Conservation (phyloP, 64 coral and sea anemone genomes). For the Actinia equina region DNA sequence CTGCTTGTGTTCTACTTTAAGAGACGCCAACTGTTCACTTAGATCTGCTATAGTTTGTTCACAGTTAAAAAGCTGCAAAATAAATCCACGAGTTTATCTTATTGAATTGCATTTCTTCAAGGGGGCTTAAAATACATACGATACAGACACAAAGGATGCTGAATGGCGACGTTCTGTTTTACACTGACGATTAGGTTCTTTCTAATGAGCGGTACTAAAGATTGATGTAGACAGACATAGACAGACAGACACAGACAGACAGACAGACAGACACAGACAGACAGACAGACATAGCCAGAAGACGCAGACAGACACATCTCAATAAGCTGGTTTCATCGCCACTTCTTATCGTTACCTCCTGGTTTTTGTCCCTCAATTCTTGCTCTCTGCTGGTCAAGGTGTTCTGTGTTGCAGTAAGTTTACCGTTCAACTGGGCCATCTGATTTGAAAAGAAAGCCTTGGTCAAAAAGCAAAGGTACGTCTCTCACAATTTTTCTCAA, state of each 20-base stretch:
- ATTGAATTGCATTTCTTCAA: neutral
- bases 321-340: neutral
- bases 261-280: too few species aligned
- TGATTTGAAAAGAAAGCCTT: neutral
- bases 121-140: too few species aligned
- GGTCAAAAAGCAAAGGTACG: neutral
- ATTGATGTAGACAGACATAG: too few species aligned
- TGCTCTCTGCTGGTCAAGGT: conserved; percentile 59
- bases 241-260: too few species aligned
- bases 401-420: conserved; percentile 67
- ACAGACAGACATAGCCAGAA: too few species aligned
- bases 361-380: conserved; percentile 64
- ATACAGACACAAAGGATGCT: too few species aligned
- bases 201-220: too few species aligned
- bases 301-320: too few species aligned
- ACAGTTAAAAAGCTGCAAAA: conserved; percentile 28
- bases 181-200: too few species aligned
- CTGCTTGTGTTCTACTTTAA: conserved; percentile 55
- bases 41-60: conserved; percentile 79
- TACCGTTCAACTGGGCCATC: conserved; percentile 68
- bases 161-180: too few species aligned
- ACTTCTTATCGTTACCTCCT: conserved; percentile 38
- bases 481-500: neutral
- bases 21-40: conserved; percentile 50
- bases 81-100: neutral